phyloP scores from a whole-genome alignment of 2,888 invertebrate species.

The Hirudinaria manillensis region DNA sequence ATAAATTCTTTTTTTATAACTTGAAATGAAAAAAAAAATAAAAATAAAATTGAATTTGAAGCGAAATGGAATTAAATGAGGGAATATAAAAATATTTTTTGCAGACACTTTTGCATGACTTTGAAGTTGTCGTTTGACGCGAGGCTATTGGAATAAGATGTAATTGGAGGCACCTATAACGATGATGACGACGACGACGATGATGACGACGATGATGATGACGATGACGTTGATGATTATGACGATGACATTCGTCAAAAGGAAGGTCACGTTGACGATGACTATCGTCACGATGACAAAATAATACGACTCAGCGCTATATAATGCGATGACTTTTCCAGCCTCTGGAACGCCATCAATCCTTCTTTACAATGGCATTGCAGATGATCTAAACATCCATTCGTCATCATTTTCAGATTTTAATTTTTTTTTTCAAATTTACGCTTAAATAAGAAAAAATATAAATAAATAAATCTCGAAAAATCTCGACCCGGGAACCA shows the following conservation, averaged over 20 bases:
- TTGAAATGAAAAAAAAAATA: no score
- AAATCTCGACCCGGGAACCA: background rate
- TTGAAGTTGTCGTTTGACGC: no score
- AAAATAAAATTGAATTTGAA: no score
- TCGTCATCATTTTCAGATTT: background rate
- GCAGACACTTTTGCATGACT: no score
- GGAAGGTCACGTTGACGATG: background rate
- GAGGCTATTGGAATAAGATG: no score
- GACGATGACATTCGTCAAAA: background rate
- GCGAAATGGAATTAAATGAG: no score
- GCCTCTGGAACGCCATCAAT: background rate
- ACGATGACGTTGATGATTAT: background rate
- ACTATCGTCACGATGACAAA: background rate
- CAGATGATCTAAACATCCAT: background rate
- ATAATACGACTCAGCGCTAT: background rate
- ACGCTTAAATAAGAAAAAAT: background rate
- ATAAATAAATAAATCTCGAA: background rate
- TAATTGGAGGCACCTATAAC: background rate
- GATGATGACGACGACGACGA: background rate
- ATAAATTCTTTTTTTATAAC: no score
- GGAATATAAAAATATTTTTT: no score
- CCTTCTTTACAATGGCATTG: background rate
- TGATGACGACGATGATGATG: conserved; percentile 4
- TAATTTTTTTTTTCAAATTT: background rate
- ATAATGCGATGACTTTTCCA: background rate